These are phyloP conservation scores for Tetheella fluctuosa DNA, from an alignment of 2,888 invertebrate species.

Conservation along the genomic window DNA sequence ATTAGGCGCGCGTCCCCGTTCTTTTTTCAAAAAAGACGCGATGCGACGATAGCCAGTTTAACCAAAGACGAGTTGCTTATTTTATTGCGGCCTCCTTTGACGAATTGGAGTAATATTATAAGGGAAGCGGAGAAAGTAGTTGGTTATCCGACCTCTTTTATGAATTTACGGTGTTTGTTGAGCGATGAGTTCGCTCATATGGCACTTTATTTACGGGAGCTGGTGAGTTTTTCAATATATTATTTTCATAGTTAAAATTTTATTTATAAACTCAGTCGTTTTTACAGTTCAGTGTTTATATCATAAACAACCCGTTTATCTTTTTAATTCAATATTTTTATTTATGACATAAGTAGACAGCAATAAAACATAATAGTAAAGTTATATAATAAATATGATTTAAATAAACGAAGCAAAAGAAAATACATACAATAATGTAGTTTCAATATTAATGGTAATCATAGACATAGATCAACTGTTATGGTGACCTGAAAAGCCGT, in stretches of 20 bases:
- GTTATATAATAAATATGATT: no score
- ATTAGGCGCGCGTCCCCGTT: constrained; percentile 64
- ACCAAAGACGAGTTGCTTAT: constrained; percentile 78
- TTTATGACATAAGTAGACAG: no score
- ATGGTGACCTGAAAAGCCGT: not conserved
- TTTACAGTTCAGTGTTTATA: no score
- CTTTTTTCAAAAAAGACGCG: constrained; percentile 72
- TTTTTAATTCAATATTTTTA: no score
- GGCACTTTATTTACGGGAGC: constrained; percentile 78
- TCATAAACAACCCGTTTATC: no score
- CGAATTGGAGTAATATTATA: constrained; percentile 77
- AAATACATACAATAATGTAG: no score
- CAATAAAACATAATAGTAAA: no score
- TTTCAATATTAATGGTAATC: no score
- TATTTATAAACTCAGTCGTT: no score
- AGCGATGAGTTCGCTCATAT: constrained; percentile 86
- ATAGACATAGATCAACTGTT: not conserved
- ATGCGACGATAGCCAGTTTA: constrained; percentile 75
- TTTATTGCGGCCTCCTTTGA: constrained; percentile 71
- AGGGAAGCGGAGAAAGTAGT: constrained; percentile 81
- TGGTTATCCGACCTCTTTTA: constrained; percentile 84
- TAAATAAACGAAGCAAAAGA: no score
- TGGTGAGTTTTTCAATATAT: constrained; percentile 64
- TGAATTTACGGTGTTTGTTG: constrained; percentile 83
- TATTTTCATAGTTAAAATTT: not conserved